Conservation (phyloP, 2,113 vertebrate genomes). For the Pachyramphus minor region DNA sequence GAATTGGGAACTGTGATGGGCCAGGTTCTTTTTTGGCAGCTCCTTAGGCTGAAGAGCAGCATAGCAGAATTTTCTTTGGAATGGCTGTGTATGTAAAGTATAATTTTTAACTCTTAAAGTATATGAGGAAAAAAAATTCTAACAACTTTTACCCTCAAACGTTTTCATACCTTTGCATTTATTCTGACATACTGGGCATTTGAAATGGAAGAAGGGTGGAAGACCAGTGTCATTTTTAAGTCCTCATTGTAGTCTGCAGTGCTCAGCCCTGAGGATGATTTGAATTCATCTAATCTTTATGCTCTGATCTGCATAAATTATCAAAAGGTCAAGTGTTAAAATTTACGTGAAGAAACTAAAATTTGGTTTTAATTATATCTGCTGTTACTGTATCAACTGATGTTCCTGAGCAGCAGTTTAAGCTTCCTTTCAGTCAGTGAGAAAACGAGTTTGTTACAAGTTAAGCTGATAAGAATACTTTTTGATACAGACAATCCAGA, state of each 20-base stretch:
- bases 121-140: background rate
- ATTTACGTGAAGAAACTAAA: background rate
- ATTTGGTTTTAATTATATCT: background rate
- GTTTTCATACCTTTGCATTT: background rate
- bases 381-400: background rate
- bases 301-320: background rate
- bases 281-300: background rate
- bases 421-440: background rate
- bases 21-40: background rate
- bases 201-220: background rate
- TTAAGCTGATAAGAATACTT: background rate
- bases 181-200: background rate
- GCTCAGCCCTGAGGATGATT: background rate
- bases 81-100: background rate
- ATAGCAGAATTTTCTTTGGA: background rate
- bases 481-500: background rate
- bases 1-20: background rate
- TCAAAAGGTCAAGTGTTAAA: background rate
- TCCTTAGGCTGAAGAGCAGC: background rate
- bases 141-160: background rate
- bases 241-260: background rate
- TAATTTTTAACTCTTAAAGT: background rate
- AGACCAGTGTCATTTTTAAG: background rate
- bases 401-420: background rate
- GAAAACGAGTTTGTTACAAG: background rate